Percentiles rank a stretch among this genome's conserved stretches.
These are phyloP conservation scores for Perccottus glenii DNA, from an alignment of 2,113 vertebrate species.

Conservation along the genomic window DNA sequence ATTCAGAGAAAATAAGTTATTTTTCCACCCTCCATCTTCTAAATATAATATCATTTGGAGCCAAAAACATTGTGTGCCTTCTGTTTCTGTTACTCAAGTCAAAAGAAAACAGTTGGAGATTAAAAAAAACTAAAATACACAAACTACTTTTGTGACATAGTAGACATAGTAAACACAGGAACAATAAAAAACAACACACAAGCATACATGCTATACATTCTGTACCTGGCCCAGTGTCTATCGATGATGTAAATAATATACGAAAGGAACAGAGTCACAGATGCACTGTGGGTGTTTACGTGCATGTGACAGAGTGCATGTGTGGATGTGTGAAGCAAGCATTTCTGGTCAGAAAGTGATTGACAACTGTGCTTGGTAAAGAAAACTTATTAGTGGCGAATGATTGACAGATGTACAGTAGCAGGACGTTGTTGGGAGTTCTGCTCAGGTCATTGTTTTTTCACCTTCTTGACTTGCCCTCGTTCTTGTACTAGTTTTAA, in stretches of 20 bases:
- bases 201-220: neutral
- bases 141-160: too few species aligned
- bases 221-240: neutral
- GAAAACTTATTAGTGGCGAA: constrained; percentile 17
- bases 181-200: neutral
- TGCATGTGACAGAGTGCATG: constrained; percentile 3
- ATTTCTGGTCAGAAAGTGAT: constrained; percentile 12
- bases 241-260: neutral
- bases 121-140: too few species aligned
- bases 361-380: constrained; percentile 26
- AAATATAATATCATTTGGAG: too few species aligned
- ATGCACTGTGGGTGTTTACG: constrained; percentile 46
- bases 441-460: constrained; percentile 19
- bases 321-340: constrained; percentile 22
- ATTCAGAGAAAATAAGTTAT: too few species aligned
- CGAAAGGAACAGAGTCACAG: neutral
- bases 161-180: neutral
- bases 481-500: neutral
- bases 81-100: too few species aligned
- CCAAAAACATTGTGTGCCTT: too few species aligned
- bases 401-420: constrained; percentile 41
- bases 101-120: too few species aligned
- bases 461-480: too few species aligned
- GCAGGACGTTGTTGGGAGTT: constrained; percentile 23
- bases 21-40: too few species aligned